A percentile compares a stretch with the other conserved stretches of the same genome.
Evolutionary conservation across 2,888 invertebrate genomes (phyloP).

Genomic region (Torymus aiolomorphi): DNA sequence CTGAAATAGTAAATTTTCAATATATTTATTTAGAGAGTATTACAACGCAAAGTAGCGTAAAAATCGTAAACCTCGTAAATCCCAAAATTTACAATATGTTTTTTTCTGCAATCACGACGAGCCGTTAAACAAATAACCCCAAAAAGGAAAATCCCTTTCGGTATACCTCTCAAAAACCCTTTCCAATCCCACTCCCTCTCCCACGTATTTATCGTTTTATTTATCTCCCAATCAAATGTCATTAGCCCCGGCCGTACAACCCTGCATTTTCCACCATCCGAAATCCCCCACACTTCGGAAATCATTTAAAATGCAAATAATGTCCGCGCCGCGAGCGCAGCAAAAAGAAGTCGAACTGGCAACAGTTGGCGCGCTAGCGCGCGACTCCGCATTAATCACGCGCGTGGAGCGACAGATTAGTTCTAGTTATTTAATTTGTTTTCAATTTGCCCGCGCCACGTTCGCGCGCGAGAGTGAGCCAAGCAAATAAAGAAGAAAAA

Average conservation of each 20-base stretch:
- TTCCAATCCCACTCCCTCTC: too few relatives aligned
- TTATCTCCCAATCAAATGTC: constrained; percentile 1
- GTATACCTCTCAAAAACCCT: too few relatives aligned
- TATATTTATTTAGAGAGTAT: too few relatives aligned
- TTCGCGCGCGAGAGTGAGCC: neutral
- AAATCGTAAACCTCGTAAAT: too few relatives aligned
- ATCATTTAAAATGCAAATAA: constrained; percentile 29
- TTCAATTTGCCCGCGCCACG: constrained; percentile 25
- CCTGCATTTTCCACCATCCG: too few relatives aligned
- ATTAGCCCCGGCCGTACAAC: neutral
- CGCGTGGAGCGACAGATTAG: constrained; percentile 10
- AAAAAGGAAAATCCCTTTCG: too few relatives aligned
- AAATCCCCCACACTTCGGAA: neutral
- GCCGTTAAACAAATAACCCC: too few relatives aligned
- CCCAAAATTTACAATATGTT: too few relatives aligned
- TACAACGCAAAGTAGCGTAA: too few relatives aligned
- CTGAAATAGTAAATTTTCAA: too few relatives aligned
- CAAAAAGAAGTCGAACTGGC: too few relatives aligned
- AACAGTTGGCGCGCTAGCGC: neutral
- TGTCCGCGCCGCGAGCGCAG: neutral
- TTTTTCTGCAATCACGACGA: too few relatives aligned
- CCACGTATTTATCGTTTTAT: neutral
- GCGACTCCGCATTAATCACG: constrained; percentile 21
- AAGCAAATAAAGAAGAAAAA: constrained; percentile 11
- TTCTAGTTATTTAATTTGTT: constrained; percentile 30